A percentile compares a stretch with the other conserved stretches of the same genome.
Conservation (phyloP, 2,113 vertebrate species). For the human region DNA sequence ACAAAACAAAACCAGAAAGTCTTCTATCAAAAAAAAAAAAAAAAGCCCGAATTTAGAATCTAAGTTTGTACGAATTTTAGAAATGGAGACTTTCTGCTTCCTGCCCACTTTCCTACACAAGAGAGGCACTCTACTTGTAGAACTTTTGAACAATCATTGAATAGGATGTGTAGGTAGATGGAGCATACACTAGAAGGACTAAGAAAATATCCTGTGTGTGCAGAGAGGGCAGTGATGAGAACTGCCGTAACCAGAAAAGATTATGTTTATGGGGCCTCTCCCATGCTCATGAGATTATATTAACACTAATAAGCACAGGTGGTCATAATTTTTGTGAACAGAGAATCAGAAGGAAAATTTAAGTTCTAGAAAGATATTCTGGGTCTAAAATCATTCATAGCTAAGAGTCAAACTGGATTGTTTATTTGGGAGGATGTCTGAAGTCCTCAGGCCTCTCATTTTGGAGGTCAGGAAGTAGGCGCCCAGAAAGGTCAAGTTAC, state of each 20-base stretch:
- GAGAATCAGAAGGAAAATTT: background rate
- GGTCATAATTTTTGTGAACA: background rate
- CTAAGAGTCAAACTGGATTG: conserved; percentile 24
- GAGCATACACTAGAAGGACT: background rate
- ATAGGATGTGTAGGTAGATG: background rate
- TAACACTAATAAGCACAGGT: background rate
- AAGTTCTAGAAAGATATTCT: conserved; percentile 20
- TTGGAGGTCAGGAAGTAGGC: conserved; percentile 43
- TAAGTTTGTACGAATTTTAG: conserved; percentile 8
- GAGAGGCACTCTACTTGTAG: background rate
- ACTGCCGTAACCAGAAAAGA: background rate
- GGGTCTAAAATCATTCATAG: background rate
- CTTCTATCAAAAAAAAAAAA: background rate
- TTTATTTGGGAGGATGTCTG: conserved; percentile 58
- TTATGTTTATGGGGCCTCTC: background rate
- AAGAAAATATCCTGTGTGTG: background rate
- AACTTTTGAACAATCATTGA: background rate
- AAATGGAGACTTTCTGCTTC: conserved; percentile 1
- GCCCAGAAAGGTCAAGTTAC: conserved; percentile 43
- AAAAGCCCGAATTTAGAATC: conserved; percentile 7
- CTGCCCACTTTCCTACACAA: background rate
- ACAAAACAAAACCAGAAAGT: conserved; percentile 52
- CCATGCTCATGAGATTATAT: fast-evolving
- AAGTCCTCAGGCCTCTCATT: background rate
- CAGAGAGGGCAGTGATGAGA: background rate